Conservation (phyloP, 2,113 vertebrate species). For the Saguinus midas region DNA sequence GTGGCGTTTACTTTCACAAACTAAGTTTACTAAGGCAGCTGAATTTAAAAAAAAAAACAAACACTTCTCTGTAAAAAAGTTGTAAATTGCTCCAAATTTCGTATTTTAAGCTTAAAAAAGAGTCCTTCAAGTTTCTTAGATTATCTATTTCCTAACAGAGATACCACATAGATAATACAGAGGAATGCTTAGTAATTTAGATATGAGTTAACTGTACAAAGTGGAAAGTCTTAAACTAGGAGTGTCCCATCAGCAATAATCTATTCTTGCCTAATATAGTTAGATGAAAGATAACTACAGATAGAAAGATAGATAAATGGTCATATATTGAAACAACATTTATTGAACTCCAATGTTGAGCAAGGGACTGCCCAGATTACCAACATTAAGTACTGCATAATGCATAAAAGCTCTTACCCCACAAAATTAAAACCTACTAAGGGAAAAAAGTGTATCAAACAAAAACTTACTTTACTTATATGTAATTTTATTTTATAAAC, state of each 20-base stretch:
- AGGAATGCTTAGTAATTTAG: background rate
- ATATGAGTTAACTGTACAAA: background rate
- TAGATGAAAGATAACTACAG: background rate
- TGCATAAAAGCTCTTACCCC: background rate
- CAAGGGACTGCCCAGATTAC: background rate
- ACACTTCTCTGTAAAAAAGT: background rate
- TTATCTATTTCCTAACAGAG: background rate
- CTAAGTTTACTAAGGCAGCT: conserved; percentile 17
- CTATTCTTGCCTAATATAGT: background rate
- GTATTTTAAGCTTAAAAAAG: conserved; percentile 23
- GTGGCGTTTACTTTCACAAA: conserved; percentile 63
- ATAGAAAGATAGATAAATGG: background rate
- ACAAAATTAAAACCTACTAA: background rate
- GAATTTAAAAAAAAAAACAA: background rate
- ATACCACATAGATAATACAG: background rate
- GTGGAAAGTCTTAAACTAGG: background rate
- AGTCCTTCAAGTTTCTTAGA: background rate
- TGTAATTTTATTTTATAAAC: background rate
- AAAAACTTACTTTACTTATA: background rate
- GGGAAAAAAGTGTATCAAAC: background rate
- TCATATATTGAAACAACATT: background rate
- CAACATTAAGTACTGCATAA: background rate
- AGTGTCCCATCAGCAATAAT: background rate
- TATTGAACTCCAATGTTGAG: background rate
- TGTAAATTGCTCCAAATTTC: background rate